Percentiles rank a stretch among this genome's conserved stretches.
phyloP scores from a whole-genome alignment of 2,113 vertebrate genomes.

The Vulpes ferrilata region DNA sequence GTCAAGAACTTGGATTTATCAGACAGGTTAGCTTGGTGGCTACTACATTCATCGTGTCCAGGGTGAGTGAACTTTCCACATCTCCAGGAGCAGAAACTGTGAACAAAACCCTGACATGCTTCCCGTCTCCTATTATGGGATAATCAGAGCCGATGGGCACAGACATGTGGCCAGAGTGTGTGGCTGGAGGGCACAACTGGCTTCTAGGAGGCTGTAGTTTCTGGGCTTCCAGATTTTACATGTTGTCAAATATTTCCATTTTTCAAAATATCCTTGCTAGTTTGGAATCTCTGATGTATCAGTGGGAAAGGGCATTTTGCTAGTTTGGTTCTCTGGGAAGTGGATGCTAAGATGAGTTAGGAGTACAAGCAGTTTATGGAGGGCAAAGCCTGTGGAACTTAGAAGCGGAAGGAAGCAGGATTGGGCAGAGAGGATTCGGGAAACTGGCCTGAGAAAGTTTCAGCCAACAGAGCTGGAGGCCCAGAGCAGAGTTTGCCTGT shows the following conservation, averaged over 20 bases:
- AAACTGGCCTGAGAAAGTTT: not conserved
- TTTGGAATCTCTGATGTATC: not conserved
- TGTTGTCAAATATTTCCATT: not conserved
- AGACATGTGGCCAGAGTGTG: not conserved
- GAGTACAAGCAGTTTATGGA: fast-evolving
- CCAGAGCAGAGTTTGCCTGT: no score
- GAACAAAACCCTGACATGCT: not conserved
- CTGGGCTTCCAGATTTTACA: not conserved
- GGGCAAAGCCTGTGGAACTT: no score
- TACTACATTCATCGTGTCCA: not conserved
- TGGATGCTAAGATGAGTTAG: not conserved
- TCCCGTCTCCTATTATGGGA: fast-evolving
- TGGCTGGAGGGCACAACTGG: no score
- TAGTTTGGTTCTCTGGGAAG: not conserved
- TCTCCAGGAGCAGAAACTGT: not conserved
- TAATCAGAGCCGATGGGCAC: not conserved
- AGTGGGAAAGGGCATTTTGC: not conserved
- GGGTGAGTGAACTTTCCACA: not conserved
- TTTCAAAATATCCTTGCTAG: not conserved
- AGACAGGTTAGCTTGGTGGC: not conserved
- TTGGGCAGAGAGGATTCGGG: not conserved
- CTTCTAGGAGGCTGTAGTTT: not conserved
- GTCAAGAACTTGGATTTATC: not conserved
- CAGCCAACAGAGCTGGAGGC: not conserved
- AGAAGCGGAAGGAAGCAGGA: not conserved